phyloP scores from a whole-genome alignment of 2,797 vertebrate species.

The Ctenochaetus hawaiiensis region DNA sequence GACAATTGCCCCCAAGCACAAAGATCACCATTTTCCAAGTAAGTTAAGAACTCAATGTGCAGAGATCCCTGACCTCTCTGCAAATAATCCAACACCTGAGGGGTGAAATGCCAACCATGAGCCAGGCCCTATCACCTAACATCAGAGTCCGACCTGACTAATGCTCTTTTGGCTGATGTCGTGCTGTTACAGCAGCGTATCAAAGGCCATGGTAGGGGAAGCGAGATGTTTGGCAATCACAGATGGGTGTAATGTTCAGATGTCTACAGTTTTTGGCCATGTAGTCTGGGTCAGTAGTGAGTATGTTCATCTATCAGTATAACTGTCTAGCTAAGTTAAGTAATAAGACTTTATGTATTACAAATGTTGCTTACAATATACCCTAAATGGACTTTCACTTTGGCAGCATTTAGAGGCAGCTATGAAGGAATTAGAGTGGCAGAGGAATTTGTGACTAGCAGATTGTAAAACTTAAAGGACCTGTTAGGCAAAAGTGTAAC shows the following conservation, averaged over 20 bases:
- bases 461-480: slow-evolving; percentile 32
- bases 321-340: not conserved
- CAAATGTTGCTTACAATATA: not conserved
- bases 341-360: not conserved
- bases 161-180: not conserved
- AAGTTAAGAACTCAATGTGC: slow-evolving; percentile 4
- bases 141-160: not conserved
- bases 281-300: too few relatives aligned
- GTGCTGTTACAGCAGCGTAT: not conserved
- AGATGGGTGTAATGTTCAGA: too few relatives aligned
- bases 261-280: too few relatives aligned
- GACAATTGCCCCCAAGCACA: not conserved
- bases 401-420: not conserved
- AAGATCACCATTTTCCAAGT: not conserved
- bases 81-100: slow-evolving; percentile 3
- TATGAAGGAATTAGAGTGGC: not conserved
- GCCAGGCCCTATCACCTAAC: not conserved
- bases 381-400: not conserved
- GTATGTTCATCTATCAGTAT: not conserved
- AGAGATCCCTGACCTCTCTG: not conserved
- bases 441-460: slow-evolving; percentile 16
- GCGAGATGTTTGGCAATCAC: not conserved
- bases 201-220: not conserved
- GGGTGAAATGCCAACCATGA: not conserved
- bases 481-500: slow-evolving; percentile 50